Evolutionary conservation across 2,113 vertebrate species (phyloP).

Genomic region (Cololabis saira): DNA sequence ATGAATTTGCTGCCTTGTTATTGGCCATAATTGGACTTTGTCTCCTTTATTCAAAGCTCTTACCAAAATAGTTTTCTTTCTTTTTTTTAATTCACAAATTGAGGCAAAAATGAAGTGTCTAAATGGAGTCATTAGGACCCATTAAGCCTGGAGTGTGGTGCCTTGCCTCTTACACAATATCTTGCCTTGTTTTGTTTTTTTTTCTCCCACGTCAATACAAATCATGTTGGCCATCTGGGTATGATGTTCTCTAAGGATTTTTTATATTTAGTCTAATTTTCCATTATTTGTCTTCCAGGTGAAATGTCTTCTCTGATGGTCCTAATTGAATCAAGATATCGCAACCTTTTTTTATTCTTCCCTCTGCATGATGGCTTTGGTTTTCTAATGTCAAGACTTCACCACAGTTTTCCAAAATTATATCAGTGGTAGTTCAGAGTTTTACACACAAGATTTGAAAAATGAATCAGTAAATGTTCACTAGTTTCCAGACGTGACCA

Average conservation of each 20-base stretch:
- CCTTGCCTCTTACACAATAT: conserved; percentile 40
- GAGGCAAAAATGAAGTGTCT: conserved; percentile 58
- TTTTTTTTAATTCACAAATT: conserved; percentile 56
- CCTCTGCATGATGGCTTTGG: not conserved
- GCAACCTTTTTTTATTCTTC: not conserved
- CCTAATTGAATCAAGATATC: not conserved
- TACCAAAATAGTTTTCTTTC: conserved; percentile 65
- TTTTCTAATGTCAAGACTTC: no score
- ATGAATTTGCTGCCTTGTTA: conserved; percentile 49
- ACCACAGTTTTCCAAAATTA: no score
- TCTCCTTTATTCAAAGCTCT: conserved; percentile 50
- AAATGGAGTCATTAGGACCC: conserved; percentile 68
- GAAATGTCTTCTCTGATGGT: not conserved
- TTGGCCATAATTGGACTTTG: conserved; percentile 50
- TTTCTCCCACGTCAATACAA: conserved; percentile 10
- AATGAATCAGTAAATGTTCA: no score
- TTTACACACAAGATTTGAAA: no score
- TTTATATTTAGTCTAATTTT: not conserved
- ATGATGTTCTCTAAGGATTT: not conserved
- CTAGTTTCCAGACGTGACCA: no score
- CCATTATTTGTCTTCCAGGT: not conserved
- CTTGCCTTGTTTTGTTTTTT: conserved; percentile 16
- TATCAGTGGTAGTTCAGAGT: no score
- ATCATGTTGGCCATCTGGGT: not conserved
- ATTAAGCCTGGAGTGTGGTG: conserved; percentile 67